A percentile compares a stretch with the other conserved stretches of the same genome.
Conservation (phyloP, 2,113 vertebrate genomes). For the Erinaceus europaeus region DNA sequence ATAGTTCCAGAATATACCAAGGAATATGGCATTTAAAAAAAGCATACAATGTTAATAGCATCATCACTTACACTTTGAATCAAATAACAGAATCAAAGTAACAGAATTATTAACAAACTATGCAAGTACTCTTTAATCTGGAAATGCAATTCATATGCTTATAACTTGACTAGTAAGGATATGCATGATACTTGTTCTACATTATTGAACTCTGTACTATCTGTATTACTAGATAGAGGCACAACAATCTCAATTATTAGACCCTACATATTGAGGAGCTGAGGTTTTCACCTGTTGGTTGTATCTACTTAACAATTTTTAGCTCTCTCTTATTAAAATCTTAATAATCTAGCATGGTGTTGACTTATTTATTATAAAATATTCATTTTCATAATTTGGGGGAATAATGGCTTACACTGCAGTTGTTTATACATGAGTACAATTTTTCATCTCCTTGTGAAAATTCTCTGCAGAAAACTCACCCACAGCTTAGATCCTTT, state of each 20-base stretch:
- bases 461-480: too few relatives aligned
- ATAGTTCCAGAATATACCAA: neutral
- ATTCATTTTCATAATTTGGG: too few relatives aligned
- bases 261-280: neutral
- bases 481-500: too few relatives aligned
- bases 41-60: neutral
- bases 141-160: neutral
- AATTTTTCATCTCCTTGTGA: too few relatives aligned
- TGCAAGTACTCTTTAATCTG: slow-evolving; percentile 8
- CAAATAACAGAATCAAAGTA: slow-evolving; percentile 38
- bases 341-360: neutral
- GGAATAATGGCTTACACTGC: too few relatives aligned
- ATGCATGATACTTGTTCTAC: neutral
- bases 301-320: neutral
- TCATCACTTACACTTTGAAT: neutral
- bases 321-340: neutral
- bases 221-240: neutral
- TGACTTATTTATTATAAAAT: neutral
- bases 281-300: neutral
- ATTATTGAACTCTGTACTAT: neutral
- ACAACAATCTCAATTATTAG: neutral
- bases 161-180: neutral
- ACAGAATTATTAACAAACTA: neutral
- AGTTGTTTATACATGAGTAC: too few relatives aligned
- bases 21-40: slow-evolving; percentile 25